phyloP scores from a whole-genome alignment of 2,888 invertebrate species.

The Bibio marci region DNA sequence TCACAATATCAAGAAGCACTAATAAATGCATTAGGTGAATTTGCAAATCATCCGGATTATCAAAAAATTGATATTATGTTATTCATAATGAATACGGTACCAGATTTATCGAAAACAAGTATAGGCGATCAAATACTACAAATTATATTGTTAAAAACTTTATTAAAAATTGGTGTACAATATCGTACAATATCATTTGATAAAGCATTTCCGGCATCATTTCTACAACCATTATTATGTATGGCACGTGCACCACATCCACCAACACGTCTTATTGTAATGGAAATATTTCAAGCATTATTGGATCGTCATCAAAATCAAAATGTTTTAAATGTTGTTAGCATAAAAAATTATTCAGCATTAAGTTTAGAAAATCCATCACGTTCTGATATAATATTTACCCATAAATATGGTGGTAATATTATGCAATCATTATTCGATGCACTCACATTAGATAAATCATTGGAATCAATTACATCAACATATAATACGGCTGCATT shows the following conservation, averaged over 20 bases:
- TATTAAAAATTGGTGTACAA: constrained; percentile 91
- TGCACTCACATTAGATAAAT: constrained; percentile 42
- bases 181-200: constrained; percentile 85
- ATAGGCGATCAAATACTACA: constrained; percentile 69
- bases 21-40: constrained; percentile 92
- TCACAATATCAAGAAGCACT: constrained; percentile 86
- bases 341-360: constrained; percentile 35
- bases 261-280: constrained; percentile 72
- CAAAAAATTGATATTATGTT: constrained; percentile 99
- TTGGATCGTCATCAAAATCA: constrained; percentile 80
- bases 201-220: constrained; percentile 88
- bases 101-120: constrained; percentile 33
- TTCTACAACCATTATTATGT: constrained; percentile 78
- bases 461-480: constrained; percentile 57
- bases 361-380: constrained; percentile 76
- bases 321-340: constrained; percentile 40
- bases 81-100: constrained; percentile 96
- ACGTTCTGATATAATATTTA: constrained; percentile 87
- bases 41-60: constrained; percentile 95
- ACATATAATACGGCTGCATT: constrained; percentile 78
- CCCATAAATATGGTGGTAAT: constrained; percentile 77
- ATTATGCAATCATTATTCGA: constrained; percentile 30
- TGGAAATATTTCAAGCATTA: constrained; percentile 88
- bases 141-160: constrained; percentile 82
- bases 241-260: constrained; percentile 71